Base-by-base conservation (phyloP, 2,113 vertebrate species). In the Albula goreensis region DNA sequence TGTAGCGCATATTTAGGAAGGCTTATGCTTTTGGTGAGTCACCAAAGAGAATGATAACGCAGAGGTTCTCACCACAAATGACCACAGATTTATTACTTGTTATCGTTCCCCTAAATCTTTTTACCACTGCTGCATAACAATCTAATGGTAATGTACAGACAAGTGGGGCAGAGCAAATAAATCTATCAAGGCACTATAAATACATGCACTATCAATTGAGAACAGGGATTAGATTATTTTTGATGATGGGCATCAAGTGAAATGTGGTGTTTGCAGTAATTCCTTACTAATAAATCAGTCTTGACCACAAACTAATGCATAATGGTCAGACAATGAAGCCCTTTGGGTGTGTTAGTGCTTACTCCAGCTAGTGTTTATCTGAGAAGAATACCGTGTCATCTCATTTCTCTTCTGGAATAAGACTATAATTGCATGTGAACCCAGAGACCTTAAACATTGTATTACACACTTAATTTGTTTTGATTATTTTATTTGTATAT, bases 41-140 rank as follows among this genome's bases (percentile, higher is more conserved):
- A 74, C 70, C n/a, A 31, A 74, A 9, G 70, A 74, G 70, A 74
- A 74, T 31, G 31, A 8, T n/a, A 74, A 8, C n/a, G 9, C 22
- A 31, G 22, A 6, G 70, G 70, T 74, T 74, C 70, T 31, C 70
- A 74, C 70, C 70, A 74, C 70, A 74, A 31, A 74, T 19, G 70
- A 31, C 70, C 70, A 9, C 53, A 74, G 70, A 74, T 74, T 74
- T 74, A 74, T 74, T 31, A n/a, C 70, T 74, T 74, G 70, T 74
- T 74, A 74, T 74, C n/a, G n/a, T 74, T 74, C 22, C 70, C 70
- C 70, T 74, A 74, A 74, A 74, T 74, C 70, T 74, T 74, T n/a
- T 31, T 31, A 31, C 17, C n/a, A 74, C 70, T 74, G 70, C 9
- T 74, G 70, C 70, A 31, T 31, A 74, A 74, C 70, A 74, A 74